phyloP scores from a whole-genome alignment of 2,888 invertebrate species.

The Augochlorella aurata region DNA sequence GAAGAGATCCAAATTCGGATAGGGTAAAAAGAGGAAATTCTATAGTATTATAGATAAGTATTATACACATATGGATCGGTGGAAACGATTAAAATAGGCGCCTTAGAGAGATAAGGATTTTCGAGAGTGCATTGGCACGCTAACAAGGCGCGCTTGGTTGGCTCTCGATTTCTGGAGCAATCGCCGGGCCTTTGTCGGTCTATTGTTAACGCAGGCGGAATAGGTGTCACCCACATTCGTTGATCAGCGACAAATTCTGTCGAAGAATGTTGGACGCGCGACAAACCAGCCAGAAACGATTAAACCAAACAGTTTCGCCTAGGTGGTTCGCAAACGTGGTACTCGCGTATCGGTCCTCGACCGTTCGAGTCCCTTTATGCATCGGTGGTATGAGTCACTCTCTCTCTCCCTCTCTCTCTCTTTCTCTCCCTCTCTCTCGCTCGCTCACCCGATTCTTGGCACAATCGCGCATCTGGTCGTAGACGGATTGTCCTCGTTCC shows the following conservation, averaged over 20 bases:
- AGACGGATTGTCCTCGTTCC: constrained; percentile 66
- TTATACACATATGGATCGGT: too few relatives aligned
- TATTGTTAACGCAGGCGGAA: constrained; percentile 6
- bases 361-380: constrained; percentile 54
- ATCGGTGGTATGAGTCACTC: constrained; percentile 73
- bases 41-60: too few relatives aligned
- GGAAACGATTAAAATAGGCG: too few relatives aligned
- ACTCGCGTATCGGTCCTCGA: constrained; percentile 41
- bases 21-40: too few relatives aligned
- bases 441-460: constrained; percentile 68
- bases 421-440: constrained; percentile 56
- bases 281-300: constrained; percentile 32
- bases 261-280: constrained; percentile 12
- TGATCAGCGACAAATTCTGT: not conserved
- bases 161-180: constrained; percentile 1
- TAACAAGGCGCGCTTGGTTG: not conserved
- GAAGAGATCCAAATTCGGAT: too few relatives aligned
- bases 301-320: constrained; percentile 13
- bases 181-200: not conserved
- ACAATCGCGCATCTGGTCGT: constrained; percentile 76
- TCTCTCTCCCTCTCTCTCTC: not conserved
- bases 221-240: constrained; percentile 5
- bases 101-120: not conserved
- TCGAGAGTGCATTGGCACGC: not conserved
- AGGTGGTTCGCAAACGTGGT: not conserved